These are phyloP conservation scores for Siniperca chuatsi DNA, from an alignment of 2,113 vertebrate genomes.

Conservation along the genomic window DNA sequence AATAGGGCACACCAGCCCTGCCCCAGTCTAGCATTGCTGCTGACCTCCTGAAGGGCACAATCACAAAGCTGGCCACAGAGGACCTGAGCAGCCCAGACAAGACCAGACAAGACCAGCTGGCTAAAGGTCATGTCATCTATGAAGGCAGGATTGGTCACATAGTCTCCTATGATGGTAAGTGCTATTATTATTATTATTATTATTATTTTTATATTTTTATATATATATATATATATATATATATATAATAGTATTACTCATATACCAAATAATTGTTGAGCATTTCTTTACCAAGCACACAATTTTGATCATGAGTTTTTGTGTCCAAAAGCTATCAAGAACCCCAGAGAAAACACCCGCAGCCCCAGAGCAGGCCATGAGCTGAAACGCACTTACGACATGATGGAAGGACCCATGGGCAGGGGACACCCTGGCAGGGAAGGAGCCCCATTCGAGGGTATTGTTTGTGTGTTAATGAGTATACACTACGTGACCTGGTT, in stretches of 20 bases:
- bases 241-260: neutral
- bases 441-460: slow-evolving; percentile 93
- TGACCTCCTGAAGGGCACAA: slow-evolving; percentile 93
- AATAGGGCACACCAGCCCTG: slow-evolving; percentile 93
- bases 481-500: neutral
- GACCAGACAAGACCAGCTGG: slow-evolving; percentile 88
- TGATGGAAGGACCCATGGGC: slow-evolving; percentile 91
- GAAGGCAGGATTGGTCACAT: slow-evolving; percentile 98
- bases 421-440: slow-evolving; percentile 90
- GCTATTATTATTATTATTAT: neutral
- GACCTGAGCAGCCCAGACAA: slow-evolving; percentile 92
- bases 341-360: slow-evolving; percentile 93
- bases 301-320: slow-evolving; percentile 11
- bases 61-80: slow-evolving; percentile 91
- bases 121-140: slow-evolving; percentile 97
- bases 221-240: no score
- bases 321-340: slow-evolving; percentile 91
- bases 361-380: slow-evolving; percentile 94
- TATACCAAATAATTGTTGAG: neutral
- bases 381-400: slow-evolving; percentile 93
- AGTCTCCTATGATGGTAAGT: slow-evolving; percentile 94
- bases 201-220: no score
- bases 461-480: neutral
- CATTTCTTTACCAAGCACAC: neutral
- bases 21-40: slow-evolving; percentile 91